phyloP scores from a whole-genome alignment of 2,113 vertebrate species.

The Sinosuthora webbiana region DNA sequence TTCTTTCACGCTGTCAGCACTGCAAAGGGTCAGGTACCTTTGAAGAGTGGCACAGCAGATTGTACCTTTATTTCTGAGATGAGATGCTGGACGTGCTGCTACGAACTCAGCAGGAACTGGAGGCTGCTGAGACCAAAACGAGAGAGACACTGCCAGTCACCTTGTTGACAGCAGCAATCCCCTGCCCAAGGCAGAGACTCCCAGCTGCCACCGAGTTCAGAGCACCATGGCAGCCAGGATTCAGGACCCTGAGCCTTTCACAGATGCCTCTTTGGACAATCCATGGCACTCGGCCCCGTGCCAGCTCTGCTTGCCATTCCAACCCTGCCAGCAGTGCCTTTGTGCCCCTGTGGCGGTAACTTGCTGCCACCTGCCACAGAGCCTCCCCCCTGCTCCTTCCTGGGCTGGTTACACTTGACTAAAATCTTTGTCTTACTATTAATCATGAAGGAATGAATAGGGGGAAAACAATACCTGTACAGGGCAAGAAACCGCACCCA shows the following conservation, averaged over 20 bases:
- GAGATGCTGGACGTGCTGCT: not conserved
- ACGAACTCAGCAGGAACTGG: not conserved
- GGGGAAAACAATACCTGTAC: not conserved
- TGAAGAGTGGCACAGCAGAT: not conserved
- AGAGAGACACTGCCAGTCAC: conserved; percentile 6
- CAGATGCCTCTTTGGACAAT: not conserved
- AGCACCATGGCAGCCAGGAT: not conserved
- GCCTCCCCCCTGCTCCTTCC: not conserved
- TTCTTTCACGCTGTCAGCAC: not conserved
- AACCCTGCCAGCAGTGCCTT: not conserved
- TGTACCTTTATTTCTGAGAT: not conserved
- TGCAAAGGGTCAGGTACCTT: not conserved
- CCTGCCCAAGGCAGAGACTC: not conserved
- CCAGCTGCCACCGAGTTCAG: not conserved
- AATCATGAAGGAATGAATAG: not conserved
- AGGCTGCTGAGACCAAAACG: not conserved
- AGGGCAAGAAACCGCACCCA: not conserved
- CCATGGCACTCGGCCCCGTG: not conserved
- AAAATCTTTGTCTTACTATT: not conserved
- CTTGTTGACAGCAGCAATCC: not conserved
- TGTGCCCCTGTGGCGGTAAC: not conserved
- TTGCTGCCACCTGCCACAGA: conserved; percentile 23
- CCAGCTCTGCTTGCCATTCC: not conserved
- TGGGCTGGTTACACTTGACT: not conserved
- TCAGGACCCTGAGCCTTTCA: not conserved